phyloP scores from a whole-genome alignment of 2,797 vertebrate genomes.

The Alfaro cultratus region DNA sequence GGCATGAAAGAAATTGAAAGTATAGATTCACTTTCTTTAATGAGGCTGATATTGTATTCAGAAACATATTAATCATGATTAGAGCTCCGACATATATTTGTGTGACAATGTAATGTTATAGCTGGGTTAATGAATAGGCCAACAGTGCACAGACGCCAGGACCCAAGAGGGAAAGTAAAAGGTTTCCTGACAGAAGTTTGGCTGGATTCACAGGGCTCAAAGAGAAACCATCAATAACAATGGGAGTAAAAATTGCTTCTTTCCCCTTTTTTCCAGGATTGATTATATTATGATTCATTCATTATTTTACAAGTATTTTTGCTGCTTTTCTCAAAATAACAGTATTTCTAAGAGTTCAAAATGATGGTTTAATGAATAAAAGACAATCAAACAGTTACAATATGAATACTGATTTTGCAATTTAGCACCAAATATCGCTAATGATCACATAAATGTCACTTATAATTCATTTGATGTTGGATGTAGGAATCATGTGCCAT shows the following conservation, averaged over 20 bases:
- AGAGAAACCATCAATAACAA: neutral
- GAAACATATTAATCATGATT: neutral
- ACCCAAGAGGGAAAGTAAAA: neutral
- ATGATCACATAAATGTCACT: neutral
- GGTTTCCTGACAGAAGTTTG: neutral
- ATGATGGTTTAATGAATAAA: neutral
- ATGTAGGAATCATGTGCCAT: constrained; percentile 11
- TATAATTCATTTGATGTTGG: constrained; percentile 2
- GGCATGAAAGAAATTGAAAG: neutral
- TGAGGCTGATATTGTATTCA: neutral
- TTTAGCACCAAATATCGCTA: neutral
- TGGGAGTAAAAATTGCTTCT: neutral
- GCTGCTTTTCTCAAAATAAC: neutral
- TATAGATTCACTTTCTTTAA: neutral
- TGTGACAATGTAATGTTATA: neutral
- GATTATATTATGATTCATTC: neutral
- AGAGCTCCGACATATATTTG: neutral
- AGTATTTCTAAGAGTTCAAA: neutral
- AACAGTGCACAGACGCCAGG: neutral
- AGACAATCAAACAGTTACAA: neutral
- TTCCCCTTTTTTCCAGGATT: neutral
- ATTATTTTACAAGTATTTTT: neutral
- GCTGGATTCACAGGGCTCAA: neutral
- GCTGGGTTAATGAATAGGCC: neutral
- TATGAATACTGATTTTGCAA: neutral